Conservation (phyloP, 2,888 invertebrate genomes). For the Hypselothyrea guttata region DNA sequence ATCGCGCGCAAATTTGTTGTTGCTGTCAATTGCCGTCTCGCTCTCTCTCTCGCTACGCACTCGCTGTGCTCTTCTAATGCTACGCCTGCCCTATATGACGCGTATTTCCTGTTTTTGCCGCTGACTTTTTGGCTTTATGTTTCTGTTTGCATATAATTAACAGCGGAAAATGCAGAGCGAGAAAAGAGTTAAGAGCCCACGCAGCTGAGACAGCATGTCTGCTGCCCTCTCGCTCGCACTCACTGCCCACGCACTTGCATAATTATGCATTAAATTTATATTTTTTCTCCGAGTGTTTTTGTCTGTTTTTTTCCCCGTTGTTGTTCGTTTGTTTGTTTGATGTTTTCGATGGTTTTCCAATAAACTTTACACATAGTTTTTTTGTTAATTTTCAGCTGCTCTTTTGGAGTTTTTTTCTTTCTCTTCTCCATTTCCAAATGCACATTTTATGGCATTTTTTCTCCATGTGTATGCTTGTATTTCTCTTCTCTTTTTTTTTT, state of each 20-base stretch:
- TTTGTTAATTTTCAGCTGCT: slow-evolving; percentile 26
- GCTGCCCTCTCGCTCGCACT: slow-evolving; percentile 1
- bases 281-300: slow-evolving; percentile 22
- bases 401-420: slow-evolving; percentile 22
- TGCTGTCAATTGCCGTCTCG: slow-evolving; percentile 52
- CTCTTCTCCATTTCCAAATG: slow-evolving; percentile 8
- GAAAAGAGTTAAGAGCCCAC: slow-evolving; percentile 63
- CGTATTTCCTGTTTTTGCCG: slow-evolving; percentile 54
- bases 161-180: slow-evolving; percentile 60
- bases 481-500: too few species aligned
- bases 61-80: not conserved
- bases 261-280: slow-evolving; percentile 34
- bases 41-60: slow-evolving; percentile 9
- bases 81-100: slow-evolving; percentile 45
- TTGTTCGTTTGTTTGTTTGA: slow-evolving; percentile 48
- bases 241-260: slow-evolving; percentile 46
- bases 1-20: slow-evolving; percentile 68
- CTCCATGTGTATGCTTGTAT: slow-evolving; percentile 2
- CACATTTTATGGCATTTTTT: slow-evolving; percentile 40
- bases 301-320: slow-evolving; percentile 51
- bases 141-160: slow-evolving; percentile 72
- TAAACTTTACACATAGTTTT: slow-evolving; percentile 51
- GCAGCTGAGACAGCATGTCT: slow-evolving; percentile 40
- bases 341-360: slow-evolving; percentile 65
- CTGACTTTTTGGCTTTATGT: slow-evolving; percentile 49